A percentile compares a stretch with the other conserved stretches of the same genome.
phyloP scores from a whole-genome alignment of 1,140 invertebrate species.

The Drosophila funebris region DNA sequence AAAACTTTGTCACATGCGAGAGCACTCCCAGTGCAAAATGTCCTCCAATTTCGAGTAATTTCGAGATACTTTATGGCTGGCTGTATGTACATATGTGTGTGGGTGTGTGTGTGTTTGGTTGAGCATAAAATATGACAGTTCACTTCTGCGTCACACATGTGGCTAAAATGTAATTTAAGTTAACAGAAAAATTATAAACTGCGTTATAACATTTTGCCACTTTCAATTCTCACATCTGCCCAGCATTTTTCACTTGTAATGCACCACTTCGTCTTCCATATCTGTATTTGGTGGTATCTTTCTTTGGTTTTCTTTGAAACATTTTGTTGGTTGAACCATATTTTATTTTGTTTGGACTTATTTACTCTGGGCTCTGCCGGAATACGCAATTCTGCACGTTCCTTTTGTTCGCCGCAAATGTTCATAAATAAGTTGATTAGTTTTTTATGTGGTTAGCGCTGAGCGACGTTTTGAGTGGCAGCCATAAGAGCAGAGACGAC shows the following conservation, averaged over 20 bases:
- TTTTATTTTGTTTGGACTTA: slow-evolving; percentile 26
- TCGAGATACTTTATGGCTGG: slow-evolving; percentile 53
- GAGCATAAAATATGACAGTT: slow-evolving; percentile 61
- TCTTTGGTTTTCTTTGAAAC: neutral
- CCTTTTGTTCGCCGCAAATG: slow-evolving; percentile 75
- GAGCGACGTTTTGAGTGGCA: slow-evolving; percentile 59
- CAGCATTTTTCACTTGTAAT: slow-evolving; percentile 13
- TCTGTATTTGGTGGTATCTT: slow-evolving; percentile 5
- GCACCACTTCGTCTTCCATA: neutral
- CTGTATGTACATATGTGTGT: neutral
- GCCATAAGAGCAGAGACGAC: slow-evolving; percentile 23
- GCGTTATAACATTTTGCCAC: slow-evolving; percentile 44
- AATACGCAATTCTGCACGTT: slow-evolving; percentile 78
- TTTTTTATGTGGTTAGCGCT: slow-evolving; percentile 73
- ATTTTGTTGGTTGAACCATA: neutral
- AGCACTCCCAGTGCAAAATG: slow-evolving; percentile 4
- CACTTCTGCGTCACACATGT: slow-evolving; percentile 15
- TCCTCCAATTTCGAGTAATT: slow-evolving; percentile 34
- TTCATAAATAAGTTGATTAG: slow-evolving; percentile 82
- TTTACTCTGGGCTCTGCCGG: slow-evolving; percentile 40
- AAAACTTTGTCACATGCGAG: slow-evolving; percentile 50
- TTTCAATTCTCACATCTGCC: slow-evolving; percentile 21
- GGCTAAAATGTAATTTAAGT: slow-evolving; percentile 64
- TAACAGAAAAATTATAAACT: slow-evolving; percentile 70
- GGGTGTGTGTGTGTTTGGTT: slow-evolving; percentile 35